These are phyloP conservation scores for Pollachius pollachius DNA, from an alignment of 2,113 vertebrate species.

Conservation along the genomic window DNA sequence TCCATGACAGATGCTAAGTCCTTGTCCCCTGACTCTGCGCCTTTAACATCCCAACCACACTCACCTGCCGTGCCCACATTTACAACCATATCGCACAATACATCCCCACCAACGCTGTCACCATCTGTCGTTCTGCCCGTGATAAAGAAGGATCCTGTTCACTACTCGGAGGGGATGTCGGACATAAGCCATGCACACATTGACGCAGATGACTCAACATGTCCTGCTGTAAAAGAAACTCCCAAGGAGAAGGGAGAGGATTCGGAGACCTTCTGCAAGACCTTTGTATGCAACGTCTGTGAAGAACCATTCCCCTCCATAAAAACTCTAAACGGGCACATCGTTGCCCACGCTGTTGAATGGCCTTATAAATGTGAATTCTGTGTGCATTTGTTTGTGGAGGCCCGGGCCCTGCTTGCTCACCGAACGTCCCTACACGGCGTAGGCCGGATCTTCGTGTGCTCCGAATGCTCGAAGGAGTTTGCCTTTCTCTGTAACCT, in stretches of 20 bases:
- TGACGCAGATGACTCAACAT: slow-evolving; percentile 13
- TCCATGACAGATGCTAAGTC: slow-evolving; percentile 35
- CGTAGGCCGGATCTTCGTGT: slow-evolving; percentile 91
- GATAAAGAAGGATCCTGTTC: slow-evolving; percentile 57
- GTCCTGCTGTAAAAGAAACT: slow-evolving; percentile 31
- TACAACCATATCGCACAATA: slow-evolving; percentile 20
- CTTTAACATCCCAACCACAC: slow-evolving; percentile 34
- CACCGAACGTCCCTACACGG: slow-evolving; percentile 92
- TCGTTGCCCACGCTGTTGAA: slow-evolving; percentile 82
- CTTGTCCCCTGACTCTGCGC: slow-evolving; percentile 34
- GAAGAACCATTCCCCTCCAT: slow-evolving; percentile 91
- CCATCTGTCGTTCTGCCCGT: slow-evolving; percentile 15
- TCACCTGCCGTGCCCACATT: slow-evolving; percentile 55
- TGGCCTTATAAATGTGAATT: slow-evolving; percentile 99
- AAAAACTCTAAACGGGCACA: slow-evolving; percentile 91
- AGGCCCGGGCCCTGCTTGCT: slow-evolving; percentile 80
- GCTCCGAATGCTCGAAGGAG: slow-evolving; percentile 93
- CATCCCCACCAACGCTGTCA: slow-evolving; percentile 17
- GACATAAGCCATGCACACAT: slow-evolving; percentile 24
- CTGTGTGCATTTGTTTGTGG: slow-evolving; percentile 92
- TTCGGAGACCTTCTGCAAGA: slow-evolving; percentile 83
- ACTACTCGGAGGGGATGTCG: slow-evolving; percentile 23
- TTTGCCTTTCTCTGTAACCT: slow-evolving; percentile 98
- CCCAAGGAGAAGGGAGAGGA: slow-evolving; percentile 46
- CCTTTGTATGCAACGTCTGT: slow-evolving; percentile 95